Conservation (phyloP, 2,797 vertebrate species). For the Halcyon smyrnensis region DNA sequence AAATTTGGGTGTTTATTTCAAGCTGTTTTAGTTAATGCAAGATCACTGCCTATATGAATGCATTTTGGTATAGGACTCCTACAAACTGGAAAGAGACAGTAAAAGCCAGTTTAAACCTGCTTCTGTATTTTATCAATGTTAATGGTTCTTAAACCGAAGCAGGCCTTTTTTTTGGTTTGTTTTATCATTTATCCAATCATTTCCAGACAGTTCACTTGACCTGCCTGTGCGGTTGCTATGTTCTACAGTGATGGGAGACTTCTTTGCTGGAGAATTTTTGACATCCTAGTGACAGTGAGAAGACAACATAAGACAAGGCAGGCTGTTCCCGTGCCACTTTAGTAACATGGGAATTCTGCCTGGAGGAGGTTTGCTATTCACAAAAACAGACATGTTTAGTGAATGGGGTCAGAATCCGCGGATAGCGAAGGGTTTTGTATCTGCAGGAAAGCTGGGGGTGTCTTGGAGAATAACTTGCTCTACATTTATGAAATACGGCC, state of each 20-base stretch:
- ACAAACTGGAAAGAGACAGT: not conserved
- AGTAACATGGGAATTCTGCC: conserved; percentile 37
- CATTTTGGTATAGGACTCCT: not conserved
- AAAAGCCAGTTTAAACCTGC: not conserved
- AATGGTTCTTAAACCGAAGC: not conserved
- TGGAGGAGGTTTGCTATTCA: not conserved
- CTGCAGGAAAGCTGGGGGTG: not conserved
- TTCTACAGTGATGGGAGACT: not conserved
- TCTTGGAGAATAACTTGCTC: not conserved
- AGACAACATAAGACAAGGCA: conserved; percentile 21
- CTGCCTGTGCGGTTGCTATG: conserved; percentile 4
- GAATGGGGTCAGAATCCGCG: not conserved
- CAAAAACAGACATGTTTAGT: not conserved
- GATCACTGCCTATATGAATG: not conserved
- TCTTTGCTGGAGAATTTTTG: conserved; percentile 7
- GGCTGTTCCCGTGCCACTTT: conserved; percentile 13
- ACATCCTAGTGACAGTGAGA: conserved; percentile 25
- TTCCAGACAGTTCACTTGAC: conserved; percentile 35
- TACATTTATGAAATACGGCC: not conserved
- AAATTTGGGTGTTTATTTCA: not conserved
- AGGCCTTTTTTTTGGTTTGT: not conserved
- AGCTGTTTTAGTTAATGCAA: not conserved
- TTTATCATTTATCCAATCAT: not conserved
- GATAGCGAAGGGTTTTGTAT: not conserved
- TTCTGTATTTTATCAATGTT: conserved; percentile 3